Base-by-base conservation (phyloP, 2,888 invertebrate genomes). In the Sussaba pulchella region DNA sequence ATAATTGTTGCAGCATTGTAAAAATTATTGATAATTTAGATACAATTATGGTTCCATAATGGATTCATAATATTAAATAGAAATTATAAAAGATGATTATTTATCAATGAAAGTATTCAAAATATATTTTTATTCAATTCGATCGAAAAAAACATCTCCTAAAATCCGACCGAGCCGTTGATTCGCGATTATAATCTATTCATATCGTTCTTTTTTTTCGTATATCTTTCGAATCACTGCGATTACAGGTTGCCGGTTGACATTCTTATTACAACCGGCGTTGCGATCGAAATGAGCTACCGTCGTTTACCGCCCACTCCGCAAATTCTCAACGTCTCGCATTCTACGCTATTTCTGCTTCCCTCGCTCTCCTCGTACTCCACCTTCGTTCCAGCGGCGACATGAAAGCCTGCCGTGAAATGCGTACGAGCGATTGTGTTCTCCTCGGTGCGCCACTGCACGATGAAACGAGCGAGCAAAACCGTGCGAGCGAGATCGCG, bases 361-460 rank as follows among this genome's bases (percentile, higher is more conserved):
- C n/a, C 52, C 59, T 63, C 63, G 45, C 57, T 21, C 43, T 47
- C 14, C 50, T n/a, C 31, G 41, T 45, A 72, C 75, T 70, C 69
- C 72, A 81, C 83, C 78, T 79, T 83, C 84, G 71, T 83, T 72
- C 82, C 75, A 88, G 86, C 88, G 89, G 88, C 88, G 82, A 88
- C 88, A 87, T 88, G 87, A 89, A 88, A 87, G 88, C 83, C 75
- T 78, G 83, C 84, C 87, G 86, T 88, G 87, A 88, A 88, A 86
- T 85, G 87, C 87, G 86, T 83, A 84, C 87, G 86, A 88, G 85
- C 87, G 86, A 89, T 88, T 88, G 88, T 87, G 84, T 86, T 86
- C 84, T 76, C 83, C 82, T n/a, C n/a, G n/a, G 77, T 73, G 54
- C 81, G 74, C 63, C 74, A 67, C 70, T 79, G 59, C 75, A 63